Base-by-base conservation (phyloP, 2,797 vertebrate genomes). In the Pangasius krempfi region DNA sequence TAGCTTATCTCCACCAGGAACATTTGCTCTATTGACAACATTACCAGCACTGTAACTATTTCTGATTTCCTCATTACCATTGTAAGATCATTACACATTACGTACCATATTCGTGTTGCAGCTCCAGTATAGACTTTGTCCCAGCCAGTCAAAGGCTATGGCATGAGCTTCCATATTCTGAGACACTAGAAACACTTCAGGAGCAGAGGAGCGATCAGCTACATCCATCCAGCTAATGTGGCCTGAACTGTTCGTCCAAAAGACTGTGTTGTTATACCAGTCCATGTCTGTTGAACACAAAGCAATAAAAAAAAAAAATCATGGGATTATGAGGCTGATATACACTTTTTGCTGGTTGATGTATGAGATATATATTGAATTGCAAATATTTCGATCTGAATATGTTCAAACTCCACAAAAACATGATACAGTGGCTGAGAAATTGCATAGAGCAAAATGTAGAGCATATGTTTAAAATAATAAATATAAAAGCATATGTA, bases 61-160 rank as follows among this genome's bases (percentile, higher is more conserved):
- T 33, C 13, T 18, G n/a, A 18, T 33, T 68, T 33, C n/a, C 66
- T 68, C 66, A 68, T 18, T 68, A 68, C 13, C 3, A 6, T 30
- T 0, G 6, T 33, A 30, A 68, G 68, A 72, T 3, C 33, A 7
- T 40, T 72, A 40, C 8, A 22, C 22, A n/a, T 14, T 27, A 27
- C 73, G 16, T 92, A 96, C 96, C 92, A 73, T 93, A 7, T 94
- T 95, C n/a, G 94, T 91, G 91, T 89, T 85, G 94, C 95, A 93
- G 94, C 92, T 92, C 95, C 96, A 96, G 90, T 96, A 96, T 56
- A 97, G 93, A 81, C 86, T 93, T 3, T 92, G 94, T 66, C 96
- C 95, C 91, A 96, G 88, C 96, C 96, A 97, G 54, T 96, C 96
- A 72, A 95, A 96, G 56, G 95, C 93, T 91, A 97, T 60, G 0